Conservation (phyloP, 2,888 invertebrate species). For the Cinara cedri region DNA sequence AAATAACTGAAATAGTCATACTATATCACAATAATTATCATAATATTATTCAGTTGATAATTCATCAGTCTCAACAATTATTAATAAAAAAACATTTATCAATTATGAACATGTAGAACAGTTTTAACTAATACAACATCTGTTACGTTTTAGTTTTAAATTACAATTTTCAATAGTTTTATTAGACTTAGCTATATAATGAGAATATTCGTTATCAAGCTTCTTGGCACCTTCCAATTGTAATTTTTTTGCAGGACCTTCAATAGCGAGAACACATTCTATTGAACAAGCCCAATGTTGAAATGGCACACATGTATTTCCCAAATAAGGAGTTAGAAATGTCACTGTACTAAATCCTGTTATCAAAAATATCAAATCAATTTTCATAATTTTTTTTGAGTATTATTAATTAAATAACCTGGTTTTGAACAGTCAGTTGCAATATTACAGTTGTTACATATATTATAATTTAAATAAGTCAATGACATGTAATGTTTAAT, state of each 20-base stretch:
- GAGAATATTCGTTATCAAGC: conserved; percentile 54
- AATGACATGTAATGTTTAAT: conserved; percentile 64
- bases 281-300: conserved; percentile 65
- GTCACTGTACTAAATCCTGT: conserved; percentile 49
- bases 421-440: conserved; percentile 61
- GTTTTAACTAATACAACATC: conserved; percentile 32
- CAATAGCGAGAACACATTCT: conserved; percentile 64
- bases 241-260: conserved; percentile 62
- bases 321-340: conserved; percentile 65
- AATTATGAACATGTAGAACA: conserved; percentile 7
- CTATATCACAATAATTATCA: conserved; percentile 50
- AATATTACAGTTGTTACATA: conserved; percentile 63
- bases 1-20: conserved; percentile 1
- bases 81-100: conserved; percentile 21
- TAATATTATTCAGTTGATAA: conserved; percentile 15
- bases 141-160: not conserved
- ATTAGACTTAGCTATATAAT: conserved; percentile 53
- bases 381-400: not conserved
- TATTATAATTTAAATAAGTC: conserved; percentile 63
- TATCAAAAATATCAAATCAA: conserved; percentile 12
- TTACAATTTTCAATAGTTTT: conserved; percentile 10
- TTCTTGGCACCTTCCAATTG: conserved; percentile 50
- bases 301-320: conserved; percentile 66
- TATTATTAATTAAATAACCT: conserved; percentile 59
- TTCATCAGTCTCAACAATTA: conserved; percentile 49